phyloP scores from a whole-genome alignment of 2,888 invertebrate species.

The Meiosimyza decipiens region DNA sequence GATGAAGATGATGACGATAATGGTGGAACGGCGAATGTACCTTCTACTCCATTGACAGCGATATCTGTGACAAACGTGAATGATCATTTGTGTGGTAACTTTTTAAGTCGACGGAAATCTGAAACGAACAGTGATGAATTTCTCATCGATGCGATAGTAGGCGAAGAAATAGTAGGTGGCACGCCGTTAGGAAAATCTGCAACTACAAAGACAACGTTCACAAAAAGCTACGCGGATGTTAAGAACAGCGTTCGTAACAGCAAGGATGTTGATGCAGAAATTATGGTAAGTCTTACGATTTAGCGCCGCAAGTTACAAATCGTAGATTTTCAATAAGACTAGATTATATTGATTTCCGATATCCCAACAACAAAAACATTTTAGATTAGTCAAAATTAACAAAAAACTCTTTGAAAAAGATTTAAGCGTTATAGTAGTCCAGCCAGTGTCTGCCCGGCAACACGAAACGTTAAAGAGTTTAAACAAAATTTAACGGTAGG shows the following conservation, averaged over 20 bases:
- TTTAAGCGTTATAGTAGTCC: too few relatives aligned
- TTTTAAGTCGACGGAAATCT: constrained; percentile 44
- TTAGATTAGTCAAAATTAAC: too few relatives aligned
- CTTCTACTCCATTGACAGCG: constrained; percentile 19
- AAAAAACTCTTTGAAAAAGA: too few relatives aligned
- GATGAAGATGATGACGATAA: constrained; percentile 26
- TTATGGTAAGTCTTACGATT: constrained; percentile 28
- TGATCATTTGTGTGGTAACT: constrained; percentile 36
- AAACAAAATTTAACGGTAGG: too few relatives aligned
- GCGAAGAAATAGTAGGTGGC: neutral
- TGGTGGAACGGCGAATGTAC: constrained; percentile 30
- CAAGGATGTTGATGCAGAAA: constrained; percentile 36
- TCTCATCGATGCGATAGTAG: constrained; percentile 4
- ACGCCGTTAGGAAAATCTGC: neutral
- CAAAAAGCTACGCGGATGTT: neutral
- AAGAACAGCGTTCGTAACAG: neutral
- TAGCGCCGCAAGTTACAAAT: too few relatives aligned
- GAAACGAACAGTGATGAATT: constrained; percentile 17
- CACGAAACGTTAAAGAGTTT: too few relatives aligned
- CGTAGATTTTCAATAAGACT: too few relatives aligned
- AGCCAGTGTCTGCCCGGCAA: too few relatives aligned
- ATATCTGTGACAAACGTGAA: constrained; percentile 8
- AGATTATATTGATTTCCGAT: too few relatives aligned
- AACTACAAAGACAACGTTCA: neutral
- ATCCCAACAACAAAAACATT: too few relatives aligned